These are phyloP conservation scores for Ptyas mucosa DNA, from an alignment of 2,113 vertebrate genomes.

Conservation along the genomic window DNA sequence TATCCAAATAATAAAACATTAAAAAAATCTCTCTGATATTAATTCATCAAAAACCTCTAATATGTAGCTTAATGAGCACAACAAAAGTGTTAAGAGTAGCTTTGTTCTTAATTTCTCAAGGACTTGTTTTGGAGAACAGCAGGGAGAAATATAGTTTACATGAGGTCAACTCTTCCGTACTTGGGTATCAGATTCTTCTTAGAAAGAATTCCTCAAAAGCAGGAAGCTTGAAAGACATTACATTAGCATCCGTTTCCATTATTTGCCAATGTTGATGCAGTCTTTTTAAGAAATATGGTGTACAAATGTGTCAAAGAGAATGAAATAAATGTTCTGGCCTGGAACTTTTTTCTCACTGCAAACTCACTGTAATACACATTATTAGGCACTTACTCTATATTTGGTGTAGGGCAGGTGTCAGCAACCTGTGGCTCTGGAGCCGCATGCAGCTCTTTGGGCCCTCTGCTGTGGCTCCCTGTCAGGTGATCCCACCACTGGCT, in stretches of 20 bases:
- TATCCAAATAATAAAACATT: not conserved
- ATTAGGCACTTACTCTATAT: not conserved
- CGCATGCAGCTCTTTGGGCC: too few relatives aligned
- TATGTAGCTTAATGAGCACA: not conserved
- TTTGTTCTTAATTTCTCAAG: not conserved
- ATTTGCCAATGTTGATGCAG: not conserved
- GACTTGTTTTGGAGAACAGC: not conserved
- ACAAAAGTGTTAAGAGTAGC: not conserved
- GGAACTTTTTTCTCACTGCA: not conserved
- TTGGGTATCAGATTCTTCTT: not conserved
- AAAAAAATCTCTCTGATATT: not conserved
- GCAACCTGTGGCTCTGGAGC: too few relatives aligned
- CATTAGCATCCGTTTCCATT: not conserved
- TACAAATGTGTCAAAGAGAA: not conserved
- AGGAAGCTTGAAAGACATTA: not conserved
- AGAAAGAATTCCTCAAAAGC: not conserved
- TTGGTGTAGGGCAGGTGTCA: too few relatives aligned
- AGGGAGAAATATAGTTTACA: not conserved
- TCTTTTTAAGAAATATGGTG: not conserved
- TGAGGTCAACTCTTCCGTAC: not conserved
- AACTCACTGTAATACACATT: not conserved
- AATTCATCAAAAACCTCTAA: not conserved
- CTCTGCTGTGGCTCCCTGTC: too few relatives aligned
- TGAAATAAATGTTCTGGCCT: not conserved
- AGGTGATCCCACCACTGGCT: too few relatives aligned